Evolutionary conservation across 2,888 invertebrate genomes (phyloP).

Genomic region (Syritta pipiens): DNA sequence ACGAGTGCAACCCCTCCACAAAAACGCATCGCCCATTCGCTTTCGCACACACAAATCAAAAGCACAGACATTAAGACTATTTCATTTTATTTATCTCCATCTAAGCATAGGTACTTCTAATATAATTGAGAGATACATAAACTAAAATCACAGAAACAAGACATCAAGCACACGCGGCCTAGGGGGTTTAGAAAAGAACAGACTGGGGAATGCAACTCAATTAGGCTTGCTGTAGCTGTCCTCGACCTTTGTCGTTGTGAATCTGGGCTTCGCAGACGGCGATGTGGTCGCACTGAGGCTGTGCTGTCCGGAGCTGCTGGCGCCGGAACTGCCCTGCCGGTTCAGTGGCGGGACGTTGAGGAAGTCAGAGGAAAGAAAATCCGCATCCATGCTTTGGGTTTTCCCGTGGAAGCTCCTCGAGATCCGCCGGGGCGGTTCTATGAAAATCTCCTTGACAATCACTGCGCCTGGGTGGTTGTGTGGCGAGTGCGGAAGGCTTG

Average conservation of each 20-base stretch:
- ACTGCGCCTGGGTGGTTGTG: conserved; percentile 78
- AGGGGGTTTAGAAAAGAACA: conserved; percentile 36
- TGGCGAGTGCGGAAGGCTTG: conserved; percentile 72
- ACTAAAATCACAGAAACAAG: conserved; percentile 56
- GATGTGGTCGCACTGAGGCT: conserved; percentile 70
- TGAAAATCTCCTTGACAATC: conserved; percentile 80
- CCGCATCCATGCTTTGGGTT: conserved; percentile 78
- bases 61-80: conserved; percentile 49
- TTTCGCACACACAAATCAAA: conserved; percentile 18
- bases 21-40: too few relatives aligned
- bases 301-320: not conserved
- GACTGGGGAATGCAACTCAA: conserved; percentile 23
- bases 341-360: conserved; percentile 73
- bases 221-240: conserved; percentile 65
- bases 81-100: conserved; percentile 16
- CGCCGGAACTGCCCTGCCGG: conserved; percentile 70
- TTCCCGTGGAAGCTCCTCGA: conserved; percentile 79
- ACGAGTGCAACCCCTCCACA: too few relatives aligned
- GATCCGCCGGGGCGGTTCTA: conserved; percentile 80
- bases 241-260: conserved; percentile 72
- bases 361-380: conserved; percentile 76
- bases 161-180: conserved; percentile 11
- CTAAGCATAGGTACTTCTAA: conserved; percentile 4
- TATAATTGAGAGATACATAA: conserved; percentile 7
- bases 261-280: conserved; percentile 71